phyloP scores from a whole-genome alignment of 1,140 invertebrate species.

The Leptopilina boulardi region DNA sequence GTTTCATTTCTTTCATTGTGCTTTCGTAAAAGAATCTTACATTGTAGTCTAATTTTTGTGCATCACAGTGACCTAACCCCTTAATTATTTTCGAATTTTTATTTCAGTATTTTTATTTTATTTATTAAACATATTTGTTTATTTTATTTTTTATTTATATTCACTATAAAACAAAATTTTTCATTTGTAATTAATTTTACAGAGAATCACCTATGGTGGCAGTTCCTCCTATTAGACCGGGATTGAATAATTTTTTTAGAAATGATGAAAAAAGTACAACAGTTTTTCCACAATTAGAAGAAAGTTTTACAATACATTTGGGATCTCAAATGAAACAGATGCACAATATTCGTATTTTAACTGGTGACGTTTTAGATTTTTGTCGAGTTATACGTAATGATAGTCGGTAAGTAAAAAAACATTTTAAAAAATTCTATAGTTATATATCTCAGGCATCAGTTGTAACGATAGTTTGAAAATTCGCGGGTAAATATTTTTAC shows the following conservation, averaged over 20 bases:
- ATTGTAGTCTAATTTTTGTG: no score
- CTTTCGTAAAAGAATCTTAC: no score
- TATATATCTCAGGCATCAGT: no score
- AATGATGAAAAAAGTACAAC: constrained; percentile 65
- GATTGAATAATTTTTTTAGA: constrained; percentile 58
- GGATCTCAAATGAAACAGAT: constrained; percentile 99
- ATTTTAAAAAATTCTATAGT: no score
- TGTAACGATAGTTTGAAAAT: no score
- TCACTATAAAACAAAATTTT: constrained; percentile 35
- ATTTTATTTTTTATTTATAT: constrained; percentile 41
- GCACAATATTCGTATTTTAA: constrained; percentile 96
- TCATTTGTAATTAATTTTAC: constrained; percentile 39
- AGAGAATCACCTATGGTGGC: constrained; percentile 71
- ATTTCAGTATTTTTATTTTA: no score
- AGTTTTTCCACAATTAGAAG: constrained; percentile 80
- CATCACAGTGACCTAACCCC: no score
- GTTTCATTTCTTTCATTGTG: no score
- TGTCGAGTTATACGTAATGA: constrained; percentile 82
- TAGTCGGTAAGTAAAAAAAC: constrained; percentile 61
- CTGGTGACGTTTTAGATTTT: constrained; percentile 90
- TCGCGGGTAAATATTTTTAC: no score
- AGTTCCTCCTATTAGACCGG: constrained; percentile 61
- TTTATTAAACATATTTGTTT: no score
- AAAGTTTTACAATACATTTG: constrained; percentile 98
- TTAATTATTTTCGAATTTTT: no score